phyloP scores from a whole-genome alignment of 2,797 vertebrate genomes.

The Alcedo atthis region DNA sequence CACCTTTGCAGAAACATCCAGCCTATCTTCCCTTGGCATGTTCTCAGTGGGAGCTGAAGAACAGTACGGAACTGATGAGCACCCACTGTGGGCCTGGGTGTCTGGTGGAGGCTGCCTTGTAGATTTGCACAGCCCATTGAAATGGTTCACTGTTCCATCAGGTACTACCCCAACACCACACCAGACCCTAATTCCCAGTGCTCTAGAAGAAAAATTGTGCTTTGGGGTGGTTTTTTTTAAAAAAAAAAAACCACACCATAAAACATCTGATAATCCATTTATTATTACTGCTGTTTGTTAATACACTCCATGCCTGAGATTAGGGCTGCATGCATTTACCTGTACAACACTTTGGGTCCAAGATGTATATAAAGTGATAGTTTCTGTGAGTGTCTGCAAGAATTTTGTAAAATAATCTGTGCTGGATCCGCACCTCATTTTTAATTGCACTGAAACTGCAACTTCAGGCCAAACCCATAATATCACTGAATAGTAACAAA shows the following conservation, averaged over 20 bases:
- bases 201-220: neutral
- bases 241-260: neutral
- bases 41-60: conserved; percentile 86
- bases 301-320: neutral
- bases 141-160: conserved; percentile 86
- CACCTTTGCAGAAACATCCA: conserved; percentile 79
- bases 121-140: conserved; percentile 84
- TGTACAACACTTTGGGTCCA: neutral
- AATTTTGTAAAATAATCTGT: neutral
- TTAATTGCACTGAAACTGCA: neutral
- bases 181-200: neutral
- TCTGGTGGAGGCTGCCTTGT: conserved; percentile 90
- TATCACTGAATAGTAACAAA: neutral
- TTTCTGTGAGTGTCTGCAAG: neutral
- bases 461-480: neutral
- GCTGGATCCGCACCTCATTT: neutral
- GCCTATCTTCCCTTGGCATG: conserved; percentile 85
- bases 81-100: conserved; percentile 93
- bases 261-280: neutral
- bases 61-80: conserved; percentile 82
- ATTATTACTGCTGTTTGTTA: neutral
- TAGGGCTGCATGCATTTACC: neutral
- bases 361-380: neutral
- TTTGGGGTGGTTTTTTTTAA: neutral
- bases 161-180: conserved; percentile 72